Conservation (phyloP, 2,888 invertebrate genomes). For the Stenchaetothrips biformis region DNA sequence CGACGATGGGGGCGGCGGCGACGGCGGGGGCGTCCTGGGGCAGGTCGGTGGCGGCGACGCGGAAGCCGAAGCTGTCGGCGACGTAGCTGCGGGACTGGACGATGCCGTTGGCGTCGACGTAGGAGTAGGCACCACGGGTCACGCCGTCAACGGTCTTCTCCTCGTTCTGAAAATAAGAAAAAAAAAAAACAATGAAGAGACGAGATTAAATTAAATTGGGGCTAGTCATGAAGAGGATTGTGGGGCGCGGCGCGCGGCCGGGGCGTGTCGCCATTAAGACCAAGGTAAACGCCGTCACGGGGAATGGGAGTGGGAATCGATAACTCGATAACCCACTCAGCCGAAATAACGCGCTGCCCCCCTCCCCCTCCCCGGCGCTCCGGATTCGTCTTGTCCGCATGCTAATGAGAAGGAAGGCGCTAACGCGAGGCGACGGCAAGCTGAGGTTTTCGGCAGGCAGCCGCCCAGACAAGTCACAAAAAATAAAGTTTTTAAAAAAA, state of each 20-base stretch:
- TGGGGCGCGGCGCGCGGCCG: neutral
- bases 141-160: slow-evolving; percentile 46
- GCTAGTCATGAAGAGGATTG: no score
- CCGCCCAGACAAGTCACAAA: no score
- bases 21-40: slow-evolving; percentile 41
- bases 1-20: slow-evolving; percentile 10
- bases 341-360: neutral
- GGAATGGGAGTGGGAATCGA: neutral
- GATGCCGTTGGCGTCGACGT: slow-evolving; percentile 47
- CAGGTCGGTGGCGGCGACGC: slow-evolving; percentile 48
- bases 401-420: neutral
- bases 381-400: neutral
- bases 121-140: slow-evolving; percentile 48
- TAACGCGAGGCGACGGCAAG: neutral
- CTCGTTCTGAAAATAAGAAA: slow-evolving; percentile 40
- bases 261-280: neutral
- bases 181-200: neutral
- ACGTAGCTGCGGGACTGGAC: slow-evolving; percentile 47
- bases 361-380: neutral
- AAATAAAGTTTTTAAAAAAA: no score
- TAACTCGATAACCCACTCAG: neutral
- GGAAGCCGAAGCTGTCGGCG: slow-evolving; percentile 48
- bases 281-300: slow-evolving; percentile 8
- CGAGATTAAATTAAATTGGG: neutral
- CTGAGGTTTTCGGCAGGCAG: no score